These are phyloP conservation scores for Agelas oroides DNA, from an alignment of 37 sponge, comb jelly and placozoan genomes.

Conservation along the genomic window DNA sequence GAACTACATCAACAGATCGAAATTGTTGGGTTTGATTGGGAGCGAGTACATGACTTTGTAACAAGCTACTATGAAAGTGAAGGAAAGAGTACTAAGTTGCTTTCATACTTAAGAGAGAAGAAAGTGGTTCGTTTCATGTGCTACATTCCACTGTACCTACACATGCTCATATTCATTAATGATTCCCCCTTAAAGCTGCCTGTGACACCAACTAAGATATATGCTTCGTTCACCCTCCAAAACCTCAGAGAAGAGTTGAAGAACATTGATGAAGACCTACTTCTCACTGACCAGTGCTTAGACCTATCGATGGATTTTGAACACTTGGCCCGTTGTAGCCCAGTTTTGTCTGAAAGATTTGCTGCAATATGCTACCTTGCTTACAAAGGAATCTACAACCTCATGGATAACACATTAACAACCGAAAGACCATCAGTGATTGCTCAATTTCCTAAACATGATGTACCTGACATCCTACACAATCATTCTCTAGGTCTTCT, in stretches of 20 bases:
- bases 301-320: not conserved
- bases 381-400: not conserved
- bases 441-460: not conserved
- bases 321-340: not conserved
- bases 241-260: not conserved
- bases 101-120: not conserved
- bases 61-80: not conserved
- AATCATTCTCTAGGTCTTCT: not conserved
- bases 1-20: not conserved
- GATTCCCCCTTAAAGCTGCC: not conserved
- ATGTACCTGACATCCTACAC: not conserved
- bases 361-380: not conserved
- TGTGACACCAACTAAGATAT: not conserved
- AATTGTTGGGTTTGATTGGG: not conserved
- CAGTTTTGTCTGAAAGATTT: not conserved
- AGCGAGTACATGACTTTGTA: not conserved
- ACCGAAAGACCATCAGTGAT: constrained; percentile 2
- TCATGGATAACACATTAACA: too few relatives aligned
- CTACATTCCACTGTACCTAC: not conserved
- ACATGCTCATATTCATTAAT: not conserved
- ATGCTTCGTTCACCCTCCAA: not conserved
- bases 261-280: not conserved
- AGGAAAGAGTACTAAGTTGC: not conserved
- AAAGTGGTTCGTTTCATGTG: not conserved
- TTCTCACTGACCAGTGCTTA: not conserved